Evolutionary conservation across 2,888 invertebrate species (phyloP), one percentile per base, ranked within the genome.

Genomic region (Lithosia quadra): DNA sequence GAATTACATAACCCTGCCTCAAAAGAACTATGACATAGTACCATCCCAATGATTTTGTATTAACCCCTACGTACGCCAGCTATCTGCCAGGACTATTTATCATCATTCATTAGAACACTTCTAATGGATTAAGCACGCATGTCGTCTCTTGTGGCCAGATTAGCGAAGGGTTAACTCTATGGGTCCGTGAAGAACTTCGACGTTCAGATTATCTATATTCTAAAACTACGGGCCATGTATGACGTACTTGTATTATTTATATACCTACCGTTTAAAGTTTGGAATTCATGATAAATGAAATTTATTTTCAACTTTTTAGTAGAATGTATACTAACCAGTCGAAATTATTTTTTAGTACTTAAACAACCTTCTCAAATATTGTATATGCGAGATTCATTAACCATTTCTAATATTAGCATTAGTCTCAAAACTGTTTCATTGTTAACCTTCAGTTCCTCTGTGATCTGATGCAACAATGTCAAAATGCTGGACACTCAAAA

Each of bases 51-150:
- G 61, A 76, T 74, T 71, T 56, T 60, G 33, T 59, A 62, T 33
- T 63, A 77, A 77, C 28, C 72, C 76, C 78, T 63, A 9, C 18
- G 39, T 77, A 57, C 69, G 63, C 69, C 57, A 69, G 56, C 66
- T 69, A 72, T 77, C 84, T 84, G 87, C 86, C 87, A 86, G 82
- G 83, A 86, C 91, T 88, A 93, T 93, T 92, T 90, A 92, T 93
- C 92, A 92, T 93, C 92, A 91, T 94, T 92, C 88, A 94, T 93
- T 93, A 92, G 87, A 77, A 73, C 74, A 77, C 77, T 80, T 79
- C 73, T 78, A 77, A 83, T 79, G 82, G 82, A 83, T 82, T 82
- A 79, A 81, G 82, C 77, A 80, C 79, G 84, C 81, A 74, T 78
- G 80, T 77, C 83, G 88, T 89, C 89, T 87, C 89, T 81, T 78